Evolutionary conservation across 2,113 vertebrate genomes (phyloP).

Genomic region (Eleginops maclovinus): DNA sequence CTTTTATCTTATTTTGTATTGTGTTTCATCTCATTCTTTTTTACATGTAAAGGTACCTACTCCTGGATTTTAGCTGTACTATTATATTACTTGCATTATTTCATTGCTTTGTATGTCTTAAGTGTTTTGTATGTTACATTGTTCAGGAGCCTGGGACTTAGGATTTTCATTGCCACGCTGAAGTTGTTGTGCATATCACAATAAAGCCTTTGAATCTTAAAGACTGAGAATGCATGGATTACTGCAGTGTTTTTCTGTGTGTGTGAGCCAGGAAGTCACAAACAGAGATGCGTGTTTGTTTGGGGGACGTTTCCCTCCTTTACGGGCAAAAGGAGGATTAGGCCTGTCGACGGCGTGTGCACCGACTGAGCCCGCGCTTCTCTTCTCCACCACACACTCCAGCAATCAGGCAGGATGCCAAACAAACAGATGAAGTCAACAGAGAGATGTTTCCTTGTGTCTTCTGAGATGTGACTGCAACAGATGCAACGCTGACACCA

Average conservation of each 20-base stretch:
- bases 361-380: slow-evolving; percentile 59
- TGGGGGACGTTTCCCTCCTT: slow-evolving; percentile 45
- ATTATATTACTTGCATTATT: too few relatives aligned
- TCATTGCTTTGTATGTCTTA: too few relatives aligned
- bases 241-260: slow-evolving; percentile 13
- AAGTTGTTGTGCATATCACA: too few relatives aligned
- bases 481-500: slow-evolving; percentile 78
- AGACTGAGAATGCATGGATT: slow-evolving; percentile 10
- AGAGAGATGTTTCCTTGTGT: slow-evolving; percentile 78
- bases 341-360: slow-evolving; percentile 46
- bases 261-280: slow-evolving; percentile 19
- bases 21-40: too few relatives aligned
- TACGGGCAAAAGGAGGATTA: slow-evolving; percentile 69
- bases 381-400: slow-evolving; percentile 72
- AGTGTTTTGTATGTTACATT: too few relatives aligned
- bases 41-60: too few relatives aligned
- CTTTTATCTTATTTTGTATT: too few relatives aligned
- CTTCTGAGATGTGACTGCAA: slow-evolving; percentile 81
- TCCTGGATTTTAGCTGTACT: too few relatives aligned
- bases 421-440: slow-evolving; percentile 84
- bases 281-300: slow-evolving; percentile 65
- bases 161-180: too few relatives aligned
- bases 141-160: too few relatives aligned
- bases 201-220: background rate
- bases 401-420: slow-evolving; percentile 83